Percentiles rank a stretch among this genome's conserved stretches.
Conservation (phyloP, 2,797 vertebrate species). For the Cichlasoma orientale region DNA sequence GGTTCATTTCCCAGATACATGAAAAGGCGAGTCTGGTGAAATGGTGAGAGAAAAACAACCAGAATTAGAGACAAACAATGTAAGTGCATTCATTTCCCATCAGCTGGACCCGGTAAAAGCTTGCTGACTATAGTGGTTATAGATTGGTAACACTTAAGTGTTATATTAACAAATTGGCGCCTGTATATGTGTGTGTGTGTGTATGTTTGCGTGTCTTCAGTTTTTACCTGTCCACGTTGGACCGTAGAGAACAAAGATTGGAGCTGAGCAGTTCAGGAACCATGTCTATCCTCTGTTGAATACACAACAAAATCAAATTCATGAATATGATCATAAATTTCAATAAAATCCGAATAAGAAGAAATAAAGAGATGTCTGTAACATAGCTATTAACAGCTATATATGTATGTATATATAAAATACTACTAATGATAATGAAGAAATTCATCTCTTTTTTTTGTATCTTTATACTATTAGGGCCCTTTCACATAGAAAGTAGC, state of each 20-base stretch:
- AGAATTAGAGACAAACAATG: background rate
- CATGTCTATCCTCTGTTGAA: slow-evolving; percentile 97
- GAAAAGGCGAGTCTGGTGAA: slow-evolving; percentile 91
- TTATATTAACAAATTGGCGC: background rate
- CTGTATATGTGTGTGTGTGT: background rate
- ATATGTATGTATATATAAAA: background rate
- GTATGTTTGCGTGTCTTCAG: background rate
- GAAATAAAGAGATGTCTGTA: background rate
- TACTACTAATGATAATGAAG: background rate
- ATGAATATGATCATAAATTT: background rate
- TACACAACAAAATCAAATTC: slow-evolving; percentile 23
- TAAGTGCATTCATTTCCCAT: background rate
- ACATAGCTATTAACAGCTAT: too few relatives aligned
- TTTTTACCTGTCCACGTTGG: slow-evolving; percentile 92
- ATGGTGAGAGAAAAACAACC: background rate
- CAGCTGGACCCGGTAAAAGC: background rate
- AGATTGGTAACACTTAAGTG: background rate
- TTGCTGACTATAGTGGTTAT: background rate
- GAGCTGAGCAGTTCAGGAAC: slow-evolving; percentile 98
- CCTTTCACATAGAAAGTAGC: too few relatives aligned
- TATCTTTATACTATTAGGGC: background rate
- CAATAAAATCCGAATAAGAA: background rate
- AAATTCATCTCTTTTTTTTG: background rate
- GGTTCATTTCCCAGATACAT: slow-evolving; percentile 96
- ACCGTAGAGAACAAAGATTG: slow-evolving; percentile 94